A percentile compares a stretch with the other conserved stretches of the same genome.
Evolutionary conservation across 1,140 invertebrate species (phyloP).

Genomic region (Chymomyza costata): DNA sequence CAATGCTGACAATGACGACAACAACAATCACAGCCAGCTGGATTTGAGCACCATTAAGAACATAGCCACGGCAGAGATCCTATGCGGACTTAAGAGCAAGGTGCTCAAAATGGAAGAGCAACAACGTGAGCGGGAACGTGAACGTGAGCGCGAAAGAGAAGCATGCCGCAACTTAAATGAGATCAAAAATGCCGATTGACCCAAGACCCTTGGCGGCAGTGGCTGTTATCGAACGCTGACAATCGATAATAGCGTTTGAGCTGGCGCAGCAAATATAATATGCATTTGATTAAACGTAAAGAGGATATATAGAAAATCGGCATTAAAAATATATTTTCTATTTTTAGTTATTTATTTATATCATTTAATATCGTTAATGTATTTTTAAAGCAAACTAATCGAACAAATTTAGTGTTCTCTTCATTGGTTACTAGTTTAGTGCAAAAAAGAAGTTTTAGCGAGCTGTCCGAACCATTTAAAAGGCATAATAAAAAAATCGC

Average conservation of each 20-base stretch:
- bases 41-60: slow-evolving; percentile 71
- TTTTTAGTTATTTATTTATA: slow-evolving; percentile 70
- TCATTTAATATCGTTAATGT: slow-evolving; percentile 66
- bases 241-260: background rate
- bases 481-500: no score
- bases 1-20: slow-evolving; percentile 37
- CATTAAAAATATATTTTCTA: slow-evolving; percentile 58
- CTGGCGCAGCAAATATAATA: no score
- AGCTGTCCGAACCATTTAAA: no score
- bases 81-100: slow-evolving; percentile 69
- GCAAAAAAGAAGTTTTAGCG: no score
- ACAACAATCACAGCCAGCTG: slow-evolving; percentile 57
- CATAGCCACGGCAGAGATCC: slow-evolving; percentile 67
- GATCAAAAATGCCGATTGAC: slow-evolving; percentile 69
- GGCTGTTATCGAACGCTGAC: background rate
- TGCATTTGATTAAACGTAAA: slow-evolving; percentile 57
- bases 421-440: no score
- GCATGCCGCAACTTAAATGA: slow-evolving; percentile 60
- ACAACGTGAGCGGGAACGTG: slow-evolving; percentile 52
- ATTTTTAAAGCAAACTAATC: slow-evolving; percentile 63
- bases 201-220: slow-evolving; percentile 2
- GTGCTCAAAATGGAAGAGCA: slow-evolving; percentile 68
- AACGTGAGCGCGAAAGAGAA: slow-evolving; percentile 36
- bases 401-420: no score
- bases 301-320: slow-evolving; percentile 29